Evolutionary conservation across 2,888 invertebrate genomes (phyloP).

Genomic region (Drosophila fungiperda): DNA sequence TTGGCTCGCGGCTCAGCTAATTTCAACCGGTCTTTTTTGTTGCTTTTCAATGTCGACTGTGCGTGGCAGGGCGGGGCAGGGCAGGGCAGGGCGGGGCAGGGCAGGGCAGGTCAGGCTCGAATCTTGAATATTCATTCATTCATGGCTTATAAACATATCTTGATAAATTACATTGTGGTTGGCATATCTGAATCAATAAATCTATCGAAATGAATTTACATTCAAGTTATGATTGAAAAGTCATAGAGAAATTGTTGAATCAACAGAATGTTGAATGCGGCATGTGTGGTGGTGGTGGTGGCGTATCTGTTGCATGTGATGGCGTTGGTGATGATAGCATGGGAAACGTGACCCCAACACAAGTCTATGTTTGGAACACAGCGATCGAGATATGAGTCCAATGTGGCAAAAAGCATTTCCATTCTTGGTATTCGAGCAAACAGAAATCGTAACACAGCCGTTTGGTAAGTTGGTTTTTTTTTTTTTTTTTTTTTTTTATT

Average conservation of each 20-base stretch:
- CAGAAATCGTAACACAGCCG: slow-evolving; percentile 9
- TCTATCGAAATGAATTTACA: too few relatives aligned
- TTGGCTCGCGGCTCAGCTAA: background rate
- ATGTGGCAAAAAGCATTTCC: slow-evolving; percentile 38
- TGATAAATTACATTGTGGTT: background rate
- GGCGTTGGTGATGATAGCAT: background rate
- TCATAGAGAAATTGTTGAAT: background rate
- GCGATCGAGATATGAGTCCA: slow-evolving; percentile 5
- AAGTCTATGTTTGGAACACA: slow-evolving; percentile 2
- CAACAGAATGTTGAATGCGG: background rate
- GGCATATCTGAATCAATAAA: background rate
- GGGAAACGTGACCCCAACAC: slow-evolving; percentile 7
- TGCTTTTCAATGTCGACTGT: slow-evolving; percentile 5
- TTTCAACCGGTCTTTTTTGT: slow-evolving; percentile 15
- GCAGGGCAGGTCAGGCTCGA: background rate
- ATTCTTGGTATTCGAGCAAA: slow-evolving; percentile 8
- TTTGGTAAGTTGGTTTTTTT: slow-evolving; percentile 55
- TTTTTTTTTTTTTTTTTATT: background rate
- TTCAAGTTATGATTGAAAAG: slow-evolving; percentile 1
- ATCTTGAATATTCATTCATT: slow-evolving; percentile 6
- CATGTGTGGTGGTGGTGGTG: background rate
- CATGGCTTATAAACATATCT: background rate
- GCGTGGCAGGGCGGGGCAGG: background rate
- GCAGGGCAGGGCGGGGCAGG: background rate
- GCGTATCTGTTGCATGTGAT: background rate